Base-by-base conservation (phyloP, 2,888 invertebrate genomes). In the Lutraria lutraria region DNA sequence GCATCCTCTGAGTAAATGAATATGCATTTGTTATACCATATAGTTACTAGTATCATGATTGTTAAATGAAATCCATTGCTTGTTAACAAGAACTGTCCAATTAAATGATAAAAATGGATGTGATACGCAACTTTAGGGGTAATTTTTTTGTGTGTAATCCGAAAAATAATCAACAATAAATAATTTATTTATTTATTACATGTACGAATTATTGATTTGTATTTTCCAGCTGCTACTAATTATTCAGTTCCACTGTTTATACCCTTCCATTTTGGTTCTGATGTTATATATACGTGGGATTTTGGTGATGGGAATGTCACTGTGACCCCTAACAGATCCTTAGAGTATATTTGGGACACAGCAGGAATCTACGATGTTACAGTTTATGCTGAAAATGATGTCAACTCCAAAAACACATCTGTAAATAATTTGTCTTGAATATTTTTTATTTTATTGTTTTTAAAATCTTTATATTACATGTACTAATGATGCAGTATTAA, bases 361-460 rank as follows among this genome's bases (percentile, higher is more conserved):
- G 56, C 89, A 19, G 92, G 90, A 12, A 87, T 92, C 13, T 92
- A 92, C 34, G 86, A 83, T 16, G 82, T 92, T 16, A 88, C 90
- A 54, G 34, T 92, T 19, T 85, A 83, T n/a, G 92, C 90, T 13
- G 29, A 52, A 0, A 92, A 92, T 72, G 83, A 83, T n/a, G 80
- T 89, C 83, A 92, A 87, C 83, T 90, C 85, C 10, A 63, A 52
- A 16, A 60, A n/a, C 0, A 60, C 80, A 16, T 85, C 15, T 31
- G 76, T 76, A 34, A 34, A 76, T 76, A 31, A 31, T 76, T 76
- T 76, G 6, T 12, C 19, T 19, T 29, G 15, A 2, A 25, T 72
- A 15, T 13, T 8, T 12, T 72, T 25, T 1, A 15, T 63, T 63
- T 63, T n/a, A 25, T 1, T n/a, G 2, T 25, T 63, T 63, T 25